A percentile compares a stretch with the other conserved stretches of the same genome.
Evolutionary conservation across 1,140 invertebrate genomes (phyloP).

Genomic region (Heliconius hermathena): DNA sequence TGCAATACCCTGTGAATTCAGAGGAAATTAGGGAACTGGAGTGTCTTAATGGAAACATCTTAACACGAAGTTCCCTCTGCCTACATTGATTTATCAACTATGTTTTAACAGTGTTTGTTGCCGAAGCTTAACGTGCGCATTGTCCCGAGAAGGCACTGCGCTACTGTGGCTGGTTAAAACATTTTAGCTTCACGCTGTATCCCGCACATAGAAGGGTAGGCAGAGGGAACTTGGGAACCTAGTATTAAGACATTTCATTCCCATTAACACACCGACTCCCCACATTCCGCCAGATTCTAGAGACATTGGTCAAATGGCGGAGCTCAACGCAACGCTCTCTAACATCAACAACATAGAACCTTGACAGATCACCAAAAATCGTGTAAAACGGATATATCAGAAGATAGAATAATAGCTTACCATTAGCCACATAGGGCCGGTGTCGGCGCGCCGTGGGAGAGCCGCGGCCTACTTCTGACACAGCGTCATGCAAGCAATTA

Average conservation of each 20-base stretch:
- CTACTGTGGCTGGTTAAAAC: too few relatives aligned
- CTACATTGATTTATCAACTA: not conserved
- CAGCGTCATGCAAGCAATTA: slow-evolving; percentile 70
- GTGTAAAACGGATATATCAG: slow-evolving; percentile 57
- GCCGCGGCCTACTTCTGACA: slow-evolving; percentile 60
- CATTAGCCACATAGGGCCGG: slow-evolving; percentile 59
- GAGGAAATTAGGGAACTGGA: not conserved
- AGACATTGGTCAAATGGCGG: not conserved
- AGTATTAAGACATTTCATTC: not conserved
- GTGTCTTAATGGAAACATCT: not conserved
- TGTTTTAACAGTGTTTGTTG: too few relatives aligned
- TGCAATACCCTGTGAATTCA: not conserved
- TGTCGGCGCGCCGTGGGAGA: slow-evolving; percentile 76
- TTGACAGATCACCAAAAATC: slow-evolving; percentile 27
- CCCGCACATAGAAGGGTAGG: too few relatives aligned
- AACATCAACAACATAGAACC: not conserved
- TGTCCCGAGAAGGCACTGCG: too few relatives aligned
- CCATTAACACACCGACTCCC: not conserved
- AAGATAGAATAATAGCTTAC: slow-evolving; percentile 70
- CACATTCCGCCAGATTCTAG: too few relatives aligned
- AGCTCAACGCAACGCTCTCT: not conserved
- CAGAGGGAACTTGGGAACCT: too few relatives aligned
- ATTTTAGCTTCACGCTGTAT: too few relatives aligned
- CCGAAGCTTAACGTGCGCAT: too few relatives aligned
- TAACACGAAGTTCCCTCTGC: not conserved